Evolutionary conservation across 2,888 invertebrate genomes (phyloP).

Genomic region (Athalia cordata): DNA sequence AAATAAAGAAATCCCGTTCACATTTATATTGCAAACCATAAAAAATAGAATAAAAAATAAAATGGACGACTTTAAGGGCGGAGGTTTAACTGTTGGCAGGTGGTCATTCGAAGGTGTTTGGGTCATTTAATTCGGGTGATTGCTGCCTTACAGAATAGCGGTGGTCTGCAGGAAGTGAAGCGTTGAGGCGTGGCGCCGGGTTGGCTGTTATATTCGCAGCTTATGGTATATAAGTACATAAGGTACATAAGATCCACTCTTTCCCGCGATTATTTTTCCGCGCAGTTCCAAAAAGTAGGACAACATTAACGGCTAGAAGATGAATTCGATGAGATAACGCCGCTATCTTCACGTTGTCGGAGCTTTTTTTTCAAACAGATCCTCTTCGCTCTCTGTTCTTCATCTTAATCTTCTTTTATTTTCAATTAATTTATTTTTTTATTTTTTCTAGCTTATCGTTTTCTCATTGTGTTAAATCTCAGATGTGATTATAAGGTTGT

Average conservation of each 20-base stretch:
- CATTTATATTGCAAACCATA: neutral
- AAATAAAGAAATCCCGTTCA: neutral
- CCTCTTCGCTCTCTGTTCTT: too few relatives aligned
- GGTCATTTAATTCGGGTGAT: constrained; percentile 37
- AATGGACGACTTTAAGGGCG: neutral
- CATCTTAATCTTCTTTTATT: too few relatives aligned
- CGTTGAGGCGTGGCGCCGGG: constrained; percentile 21
- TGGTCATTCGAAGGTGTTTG: constrained; percentile 6
- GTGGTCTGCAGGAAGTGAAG: constrained; percentile 31
- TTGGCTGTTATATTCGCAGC: neutral
- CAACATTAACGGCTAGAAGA: too few relatives aligned
- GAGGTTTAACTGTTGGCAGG: neutral
- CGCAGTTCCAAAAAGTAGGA: too few relatives aligned
- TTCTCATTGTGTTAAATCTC: too few relatives aligned
- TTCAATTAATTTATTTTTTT: too few relatives aligned
- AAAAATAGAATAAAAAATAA: neutral
- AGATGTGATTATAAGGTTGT: too few relatives aligned
- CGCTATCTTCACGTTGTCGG: too few relatives aligned
- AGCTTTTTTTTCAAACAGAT: too few relatives aligned
- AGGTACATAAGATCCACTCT: neutral
- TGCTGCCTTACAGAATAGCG: constrained; percentile 22
- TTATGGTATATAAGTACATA: neutral
- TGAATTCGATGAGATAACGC: too few relatives aligned
- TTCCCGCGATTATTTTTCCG: too few relatives aligned
- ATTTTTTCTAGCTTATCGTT: too few relatives aligned